These are phyloP conservation scores for Noctua fimbriata DNA, from an alignment of 2,888 invertebrate species.

Conservation along the genomic window DNA sequence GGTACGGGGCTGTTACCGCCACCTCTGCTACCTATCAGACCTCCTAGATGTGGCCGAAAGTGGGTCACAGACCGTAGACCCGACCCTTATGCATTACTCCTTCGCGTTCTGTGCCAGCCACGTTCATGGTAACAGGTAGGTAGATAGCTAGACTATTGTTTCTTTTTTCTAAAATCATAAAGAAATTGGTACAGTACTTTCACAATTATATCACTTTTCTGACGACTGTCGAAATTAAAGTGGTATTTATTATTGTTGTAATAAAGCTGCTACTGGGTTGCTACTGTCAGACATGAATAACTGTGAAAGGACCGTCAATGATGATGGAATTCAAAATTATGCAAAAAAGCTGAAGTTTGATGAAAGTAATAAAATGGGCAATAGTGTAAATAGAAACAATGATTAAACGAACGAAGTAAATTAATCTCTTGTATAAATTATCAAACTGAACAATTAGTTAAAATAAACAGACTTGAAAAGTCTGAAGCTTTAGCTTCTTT, in stretches of 20 bases:
- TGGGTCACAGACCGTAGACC: conserved; percentile 97
- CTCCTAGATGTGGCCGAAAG: conserved; percentile 98
- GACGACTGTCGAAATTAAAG: neutral
- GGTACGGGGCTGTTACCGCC: conserved; percentile 98
- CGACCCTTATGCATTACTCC: conserved; percentile 99
- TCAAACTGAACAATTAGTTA: neutral
- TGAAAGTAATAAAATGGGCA: conserved; percentile 3
- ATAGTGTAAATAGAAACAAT: neutral
- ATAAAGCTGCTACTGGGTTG: neutral
- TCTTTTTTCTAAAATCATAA: neutral
- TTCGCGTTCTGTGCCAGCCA: conserved; percentile 99
- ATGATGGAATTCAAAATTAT: neutral
- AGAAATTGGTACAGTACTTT: neutral
- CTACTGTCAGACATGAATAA: neutral
- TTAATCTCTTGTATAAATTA: neutral
- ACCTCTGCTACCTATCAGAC: conserved; percentile 98
- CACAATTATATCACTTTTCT: neutral
- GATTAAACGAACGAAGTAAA: neutral
- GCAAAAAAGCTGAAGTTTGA: neutral
- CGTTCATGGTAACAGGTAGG: conserved; percentile 99
- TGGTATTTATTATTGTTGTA: neutral
- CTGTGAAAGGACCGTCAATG: neutral
- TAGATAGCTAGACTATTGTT: conserved; percentile 46
- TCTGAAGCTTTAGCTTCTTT: neutral
- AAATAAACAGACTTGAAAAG: neutral